These are phyloP conservation scores for Chunga burmeisteri DNA, from an alignment of 2,113 vertebrate genomes.

Conservation along the genomic window DNA sequence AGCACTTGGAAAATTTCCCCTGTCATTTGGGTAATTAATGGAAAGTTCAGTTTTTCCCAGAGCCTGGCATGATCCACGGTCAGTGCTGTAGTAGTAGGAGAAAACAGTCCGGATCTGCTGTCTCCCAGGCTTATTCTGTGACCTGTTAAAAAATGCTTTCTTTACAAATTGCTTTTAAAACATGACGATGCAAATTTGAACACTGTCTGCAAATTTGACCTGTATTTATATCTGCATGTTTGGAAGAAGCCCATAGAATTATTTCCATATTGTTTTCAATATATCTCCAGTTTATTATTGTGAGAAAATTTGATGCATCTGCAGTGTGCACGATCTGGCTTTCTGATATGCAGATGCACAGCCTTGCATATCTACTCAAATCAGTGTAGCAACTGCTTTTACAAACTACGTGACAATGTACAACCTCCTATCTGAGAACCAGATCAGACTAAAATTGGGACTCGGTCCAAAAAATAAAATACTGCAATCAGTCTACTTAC, in stretches of 20 bases:
- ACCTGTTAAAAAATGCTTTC: not conserved
- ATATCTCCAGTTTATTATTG: conserved; percentile 4
- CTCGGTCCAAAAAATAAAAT: conserved; percentile 11
- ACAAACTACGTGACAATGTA: conserved; percentile 10
- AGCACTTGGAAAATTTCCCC: not conserved
- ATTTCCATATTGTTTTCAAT: conserved; percentile 8
- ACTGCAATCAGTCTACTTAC: conserved; percentile 36
- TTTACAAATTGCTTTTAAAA: not conserved
- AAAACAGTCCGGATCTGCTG: not conserved
- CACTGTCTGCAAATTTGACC: not conserved
- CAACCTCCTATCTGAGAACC: conserved; percentile 34
- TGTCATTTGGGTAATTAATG: not conserved
- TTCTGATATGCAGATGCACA: conserved; percentile 32
- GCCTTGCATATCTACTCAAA: conserved; percentile 34
- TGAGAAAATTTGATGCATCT: conserved; percentile 19
- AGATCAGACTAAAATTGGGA: conserved; percentile 42
- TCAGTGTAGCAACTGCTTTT: conserved; percentile 44
- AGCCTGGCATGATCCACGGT: not conserved
- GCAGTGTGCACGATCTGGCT: not conserved
- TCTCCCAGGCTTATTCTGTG: not conserved
- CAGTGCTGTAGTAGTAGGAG: not conserved
- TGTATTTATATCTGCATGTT: not conserved
- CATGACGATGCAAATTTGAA: not conserved
- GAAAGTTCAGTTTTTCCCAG: not conserved
- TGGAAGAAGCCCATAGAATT: not conserved